Base-by-base conservation (phyloP, 2,888 invertebrate species). In the Fragum sueziense region DNA sequence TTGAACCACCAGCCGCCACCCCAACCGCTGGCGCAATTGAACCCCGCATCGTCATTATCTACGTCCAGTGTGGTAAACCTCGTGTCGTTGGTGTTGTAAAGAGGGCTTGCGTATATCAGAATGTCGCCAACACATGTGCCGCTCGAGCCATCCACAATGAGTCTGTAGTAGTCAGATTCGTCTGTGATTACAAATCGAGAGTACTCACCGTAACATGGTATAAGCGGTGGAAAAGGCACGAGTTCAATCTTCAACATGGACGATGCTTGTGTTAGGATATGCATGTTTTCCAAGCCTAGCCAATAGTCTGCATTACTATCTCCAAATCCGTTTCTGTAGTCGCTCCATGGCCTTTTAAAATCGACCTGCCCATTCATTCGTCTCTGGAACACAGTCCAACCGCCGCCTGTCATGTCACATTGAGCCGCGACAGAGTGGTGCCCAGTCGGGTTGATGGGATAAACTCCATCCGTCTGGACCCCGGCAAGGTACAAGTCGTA, bases 1-100 rank as follows among this genome's bases (percentile, higher is more conserved):
- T 97, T 97, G 94, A 97, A 98, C 98, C 98, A 98, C 98, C 98
- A 98, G 31, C 98, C 98, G 17, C 97, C 97, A 91, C 97, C 97
- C 94, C 98, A 98, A 94, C 97, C 97, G 84, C 95, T 96, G 37
- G 98, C 98, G 94, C 98, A 98, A 93, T 98, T 96, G 14, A 97
- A 97, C 54, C 92, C 91, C 77, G 97, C 97, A 86, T 96, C 96
- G 91, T 98, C 98, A 70, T 92, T 91, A 82, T 93, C 92, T 20
- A 69, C 65, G 81, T 93, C 92, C 29, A 77, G 54, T 0, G 92
- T 90, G 79, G 92, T 92, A 82, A 93, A 93, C 20, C 89, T 88
- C 89, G 91, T 90, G 17, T 78, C 76, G 54, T 89, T 86, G 0
- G 90, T 88, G 80, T 91, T 90, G 47, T 80, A 71, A 68, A 92